These are phyloP conservation scores for Tridacna crocea DNA, from an alignment of 2,888 invertebrate species.

Conservation along the genomic window DNA sequence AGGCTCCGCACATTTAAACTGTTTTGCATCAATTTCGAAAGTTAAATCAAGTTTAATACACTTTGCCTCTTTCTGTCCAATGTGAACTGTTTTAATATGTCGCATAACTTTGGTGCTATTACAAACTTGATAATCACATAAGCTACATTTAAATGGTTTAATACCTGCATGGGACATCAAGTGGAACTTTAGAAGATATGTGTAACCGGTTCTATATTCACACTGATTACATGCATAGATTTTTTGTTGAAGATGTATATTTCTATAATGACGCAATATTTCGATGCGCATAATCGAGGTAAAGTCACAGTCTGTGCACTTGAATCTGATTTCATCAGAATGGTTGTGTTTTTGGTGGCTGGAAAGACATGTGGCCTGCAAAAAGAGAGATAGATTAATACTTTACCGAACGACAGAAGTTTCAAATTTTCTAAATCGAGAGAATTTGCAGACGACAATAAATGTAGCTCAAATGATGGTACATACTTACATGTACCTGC, in stretches of 20 bases:
- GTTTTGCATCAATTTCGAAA: constrained; percentile 51
- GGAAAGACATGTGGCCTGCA: constrained; percentile 31
- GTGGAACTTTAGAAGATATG: constrained; percentile 52
- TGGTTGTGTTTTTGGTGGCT: constrained; percentile 47
- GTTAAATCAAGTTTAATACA: constrained; percentile 53
- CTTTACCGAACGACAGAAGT: too few relatives aligned
- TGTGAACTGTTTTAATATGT: constrained; percentile 49
- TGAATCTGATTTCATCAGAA: constrained; percentile 40
- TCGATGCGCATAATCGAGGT: constrained; percentile 36
- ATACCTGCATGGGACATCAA: constrained; percentile 59
- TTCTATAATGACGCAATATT: constrained; percentile 47
- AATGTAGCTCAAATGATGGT: too few relatives aligned
- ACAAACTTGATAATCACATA: constrained; percentile 49
- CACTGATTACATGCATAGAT: constrained; percentile 60
- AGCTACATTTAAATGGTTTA: constrained; percentile 52
- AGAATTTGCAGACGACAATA: too few relatives aligned
- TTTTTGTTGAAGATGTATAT: constrained; percentile 54
- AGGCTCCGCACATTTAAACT: constrained; percentile 50
- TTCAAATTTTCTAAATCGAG: too few relatives aligned
- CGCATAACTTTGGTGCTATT: constrained; percentile 39
- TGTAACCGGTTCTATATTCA: constrained; percentile 53
- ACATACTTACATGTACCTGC: too few relatives aligned
- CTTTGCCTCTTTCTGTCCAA: constrained; percentile 31
- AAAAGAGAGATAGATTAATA: not conserved
- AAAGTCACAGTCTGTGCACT: constrained; percentile 57